phyloP scores from a whole-genome alignment of 2,113 vertebrate genomes.

The Trichechus manatus region DNA sequence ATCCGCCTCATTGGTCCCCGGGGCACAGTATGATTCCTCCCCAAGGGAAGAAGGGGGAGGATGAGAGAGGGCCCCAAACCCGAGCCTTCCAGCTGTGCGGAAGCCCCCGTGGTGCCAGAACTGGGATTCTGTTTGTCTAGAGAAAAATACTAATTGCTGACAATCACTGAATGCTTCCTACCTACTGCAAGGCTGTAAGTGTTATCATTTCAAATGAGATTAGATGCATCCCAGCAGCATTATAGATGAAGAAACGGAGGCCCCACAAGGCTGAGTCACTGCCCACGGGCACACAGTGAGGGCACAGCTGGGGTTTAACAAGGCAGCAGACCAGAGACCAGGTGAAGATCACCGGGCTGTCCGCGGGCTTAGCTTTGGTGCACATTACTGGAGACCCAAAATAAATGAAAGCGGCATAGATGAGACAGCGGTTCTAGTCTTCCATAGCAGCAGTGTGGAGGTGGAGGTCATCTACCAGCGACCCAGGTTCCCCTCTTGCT shows the following conservation, averaged over 20 bases:
- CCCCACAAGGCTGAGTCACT: no score
- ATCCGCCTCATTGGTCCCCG: no score
- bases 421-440: neutral
- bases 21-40: no score
- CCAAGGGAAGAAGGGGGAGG: no score
- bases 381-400: no score
- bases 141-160: neutral
- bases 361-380: no score
- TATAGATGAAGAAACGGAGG: neutral
- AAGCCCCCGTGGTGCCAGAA: no score
- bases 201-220: neutral
- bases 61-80: no score
- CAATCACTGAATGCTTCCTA: neutral
- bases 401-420: no score
- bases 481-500: neutral
- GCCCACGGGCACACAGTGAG: neutral
- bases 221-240: neutral
- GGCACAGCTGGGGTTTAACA: neutral
- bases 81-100: no score
- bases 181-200: neutral
- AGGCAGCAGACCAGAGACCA: neutral
- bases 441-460: neutral
- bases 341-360: no score
- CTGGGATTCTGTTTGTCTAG: neutral
- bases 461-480: neutral